A percentile compares a stretch with the other conserved stretches of the same genome.
These are phyloP conservation scores for Festucalex cinctus DNA, from an alignment of 2,113 vertebrate genomes.

Conservation along the genomic window DNA sequence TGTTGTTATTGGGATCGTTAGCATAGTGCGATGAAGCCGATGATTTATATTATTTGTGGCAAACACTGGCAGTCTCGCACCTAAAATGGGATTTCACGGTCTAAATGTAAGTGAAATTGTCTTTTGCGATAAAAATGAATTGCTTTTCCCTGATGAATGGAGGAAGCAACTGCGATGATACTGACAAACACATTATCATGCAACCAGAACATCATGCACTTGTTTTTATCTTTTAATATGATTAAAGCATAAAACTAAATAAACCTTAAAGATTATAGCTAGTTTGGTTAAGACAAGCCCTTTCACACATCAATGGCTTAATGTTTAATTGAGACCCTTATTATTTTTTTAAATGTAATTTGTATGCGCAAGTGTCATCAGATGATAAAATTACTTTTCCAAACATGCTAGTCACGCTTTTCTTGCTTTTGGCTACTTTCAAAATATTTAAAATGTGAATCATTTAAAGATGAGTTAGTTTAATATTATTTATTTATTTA, in stretches of 20 bases:
- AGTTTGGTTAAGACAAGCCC: not conserved
- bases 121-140: not conserved
- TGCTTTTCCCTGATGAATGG: not conserved
- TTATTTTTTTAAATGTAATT: not conserved
- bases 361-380: not conserved
- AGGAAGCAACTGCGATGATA: not conserved
- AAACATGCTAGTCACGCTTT: not conserved
- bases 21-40: not conserved
- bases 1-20: conserved; percentile 3
- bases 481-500: too few relatives aligned
- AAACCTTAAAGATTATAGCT: not conserved
- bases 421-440: not conserved
- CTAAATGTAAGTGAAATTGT: not conserved
- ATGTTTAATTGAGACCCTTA: too few relatives aligned
- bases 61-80: not conserved
- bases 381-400: not conserved
- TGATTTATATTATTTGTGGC: not conserved
- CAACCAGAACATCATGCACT: not conserved
- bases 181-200: not conserved
- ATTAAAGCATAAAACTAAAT: not conserved
- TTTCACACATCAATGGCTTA: not conserved
- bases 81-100: not conserved
- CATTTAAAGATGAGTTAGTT: not conserved
- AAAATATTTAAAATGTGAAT: not conserved
- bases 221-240: not conserved